Base-by-base conservation (phyloP, 2,888 invertebrate species). In the Brassicogethes aeneus region DNA sequence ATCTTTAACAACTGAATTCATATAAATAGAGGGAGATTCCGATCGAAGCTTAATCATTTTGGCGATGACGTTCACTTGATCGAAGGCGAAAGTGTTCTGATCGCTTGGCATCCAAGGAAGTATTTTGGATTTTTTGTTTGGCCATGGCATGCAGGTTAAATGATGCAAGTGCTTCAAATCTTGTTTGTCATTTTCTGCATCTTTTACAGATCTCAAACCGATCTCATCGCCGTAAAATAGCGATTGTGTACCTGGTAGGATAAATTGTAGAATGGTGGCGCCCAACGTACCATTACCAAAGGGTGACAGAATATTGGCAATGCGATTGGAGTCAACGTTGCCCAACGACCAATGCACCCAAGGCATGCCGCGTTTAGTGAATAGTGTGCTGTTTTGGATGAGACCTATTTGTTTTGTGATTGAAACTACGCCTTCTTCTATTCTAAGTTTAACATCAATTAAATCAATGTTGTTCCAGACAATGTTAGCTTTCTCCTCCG, bases 141-240 rank as follows among this genome's bases (percentile, higher is more conserved):
- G 51, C 77, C 84, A 87, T 13, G 73, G 69, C 86, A 87, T 87
- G 17, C 79, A 77, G 0, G 77, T 72, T 37, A 86, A 66, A 59
- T 86, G 83, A 52, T 82, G 79, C 10, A 82, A 63, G 57, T 81
- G 76, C 51, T 73, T 71, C 29, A 76, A 70, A 54, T 77, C 76
- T 46, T 71, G 70, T 42, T 74, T 72, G 55, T 80, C 79, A 39
- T 70, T 70, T 50, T 77, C 71, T 3, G 74, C 68, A 53, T 77
- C 76, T 32, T 70, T 59, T 2, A 75, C 60, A 49, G 81, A 77
- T 35, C 73, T 71, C 50, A 89, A 69, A 1, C 83, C 84, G 46
- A 93, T 80, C 73, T 94, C 93, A 64, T 94, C 92, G 0, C 93
- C 93, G 65, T 94, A 94, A 67, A 92, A 90, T 53, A 92, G 79